Evolutionary conservation across 2,797 vertebrate species (phyloP).

Genomic region (Rousettus madagascariensis): DNA sequence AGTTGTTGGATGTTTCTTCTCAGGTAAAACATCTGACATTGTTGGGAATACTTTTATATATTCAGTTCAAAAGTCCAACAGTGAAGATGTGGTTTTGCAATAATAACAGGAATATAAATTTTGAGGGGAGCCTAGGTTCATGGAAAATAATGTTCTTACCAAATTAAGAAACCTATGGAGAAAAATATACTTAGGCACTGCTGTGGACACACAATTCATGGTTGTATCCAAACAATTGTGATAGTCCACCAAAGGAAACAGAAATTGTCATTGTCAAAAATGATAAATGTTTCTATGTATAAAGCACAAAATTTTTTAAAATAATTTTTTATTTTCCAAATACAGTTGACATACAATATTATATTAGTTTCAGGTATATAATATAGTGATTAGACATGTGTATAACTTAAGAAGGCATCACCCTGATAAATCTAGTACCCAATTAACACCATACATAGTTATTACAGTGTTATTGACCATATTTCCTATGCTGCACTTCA

Average conservation of each 20-base stretch:
- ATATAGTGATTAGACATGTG: too few relatives aligned
- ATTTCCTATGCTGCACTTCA: too few relatives aligned
- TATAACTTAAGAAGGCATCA: too few relatives aligned
- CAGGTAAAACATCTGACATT: neutral
- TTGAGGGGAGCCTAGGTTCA: neutral
- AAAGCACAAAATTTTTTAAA: neutral
- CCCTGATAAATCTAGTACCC: too few relatives aligned
- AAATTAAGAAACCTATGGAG: slow-evolving; percentile 44
- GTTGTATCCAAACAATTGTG: neutral
- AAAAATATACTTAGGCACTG: slow-evolving; percentile 36
- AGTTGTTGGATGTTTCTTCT: neutral
- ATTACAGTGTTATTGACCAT: too few relatives aligned
- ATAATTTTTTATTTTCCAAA: too few relatives aligned
- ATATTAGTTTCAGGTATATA: too few relatives aligned
- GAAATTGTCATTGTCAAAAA: neutral
- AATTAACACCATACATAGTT: too few relatives aligned
- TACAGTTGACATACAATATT: too few relatives aligned
- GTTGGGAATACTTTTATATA: neutral
- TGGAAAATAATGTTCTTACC: slow-evolving; percentile 36
- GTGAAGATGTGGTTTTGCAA: neutral
- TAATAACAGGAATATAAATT: neutral
- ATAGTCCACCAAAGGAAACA: slow-evolving; percentile 19
- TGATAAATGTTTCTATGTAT: neutral
- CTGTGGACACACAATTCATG: neutral
- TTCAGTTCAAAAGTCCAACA: slow-evolving; percentile 34